Base-by-base conservation (phyloP, 2,113 vertebrate species). In the Cephalopholis sonnerati region DNA sequence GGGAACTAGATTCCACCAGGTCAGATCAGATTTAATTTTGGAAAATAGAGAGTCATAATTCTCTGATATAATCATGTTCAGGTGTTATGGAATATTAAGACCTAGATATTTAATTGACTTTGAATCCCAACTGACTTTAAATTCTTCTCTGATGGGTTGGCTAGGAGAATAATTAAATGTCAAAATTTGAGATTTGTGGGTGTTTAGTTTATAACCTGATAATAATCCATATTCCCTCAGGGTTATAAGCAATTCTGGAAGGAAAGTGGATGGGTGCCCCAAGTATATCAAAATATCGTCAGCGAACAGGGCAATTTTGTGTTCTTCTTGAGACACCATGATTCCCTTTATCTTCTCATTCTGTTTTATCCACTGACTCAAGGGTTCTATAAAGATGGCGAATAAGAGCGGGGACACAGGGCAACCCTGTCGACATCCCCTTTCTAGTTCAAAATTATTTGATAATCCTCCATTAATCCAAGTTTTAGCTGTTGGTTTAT, bases 361-460 rank as follows among this genome's bases (percentile, higher is more conserved):
- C 16, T 67, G 63, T 7, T 51, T 44, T 8, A 67, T 29, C 39
- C 62, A 58, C 24, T 77, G 74, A 55, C 51, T 58, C 1, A 59
- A 16, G 7, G 53, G 53, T 8, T 77, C 53, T 20, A 77, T 77
- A 58, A 57, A 77, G 6, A 69, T 11, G 16, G 46, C 65, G 9
- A 69, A 61, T 2, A 78, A 13, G 0, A 69, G 24, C 11, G n/a
- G 55, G 11, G 70, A 73, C 4, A 55, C 15, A 5, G 32, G 68
- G 41, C 41, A 44, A 44, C 41, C 41, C 41, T 44, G 41, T 44
- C 41, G 9, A 44, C 41, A 44, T 13, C 41, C 41, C 12, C 41
- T 36, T 36, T 36, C 32, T 36, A 36, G 7, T 36, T 36, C 1
- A 36, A 7, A 46, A 46, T 15, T 44, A 44, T 44, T 44, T 44